Evolutionary conservation across 2,797 vertebrate species (phyloP).

Genomic region (Adrianichthys oophorus): DNA sequence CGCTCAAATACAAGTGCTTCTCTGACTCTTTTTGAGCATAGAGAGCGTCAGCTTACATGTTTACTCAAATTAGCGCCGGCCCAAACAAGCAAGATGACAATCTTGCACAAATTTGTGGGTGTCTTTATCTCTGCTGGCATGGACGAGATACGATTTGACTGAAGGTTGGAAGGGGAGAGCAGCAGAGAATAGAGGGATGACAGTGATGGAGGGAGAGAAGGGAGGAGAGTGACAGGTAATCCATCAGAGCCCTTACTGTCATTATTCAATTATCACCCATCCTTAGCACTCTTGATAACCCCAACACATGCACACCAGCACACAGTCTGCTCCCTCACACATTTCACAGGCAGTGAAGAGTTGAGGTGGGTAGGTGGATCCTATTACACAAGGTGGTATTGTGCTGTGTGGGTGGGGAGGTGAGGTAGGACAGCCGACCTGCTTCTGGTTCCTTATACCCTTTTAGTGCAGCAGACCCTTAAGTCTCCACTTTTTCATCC

Average conservation of each 20-base stretch:
- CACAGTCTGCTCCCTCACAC: slow-evolving; percentile 9
- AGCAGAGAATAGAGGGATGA: slow-evolving; percentile 53
- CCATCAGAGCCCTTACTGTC: slow-evolving; percentile 75
- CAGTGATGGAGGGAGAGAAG: slow-evolving; percentile 72
- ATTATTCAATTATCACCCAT: slow-evolving; percentile 80
- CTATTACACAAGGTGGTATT: slow-evolving; percentile 51
- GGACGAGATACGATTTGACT: slow-evolving; percentile 51
- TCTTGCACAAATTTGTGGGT: slow-evolving; percentile 17
- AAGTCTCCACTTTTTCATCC: slow-evolving; percentile 58
- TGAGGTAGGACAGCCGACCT: slow-evolving; percentile 45
- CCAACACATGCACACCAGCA: slow-evolving; percentile 25
- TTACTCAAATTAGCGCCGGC: background rate
- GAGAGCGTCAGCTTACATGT: background rate
- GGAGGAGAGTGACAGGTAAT: slow-evolving; percentile 72
- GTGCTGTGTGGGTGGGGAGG: slow-evolving; percentile 51
- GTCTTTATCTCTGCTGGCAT: slow-evolving; percentile 45
- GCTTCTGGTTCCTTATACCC: slow-evolving; percentile 52
- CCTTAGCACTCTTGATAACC: slow-evolving; percentile 68
- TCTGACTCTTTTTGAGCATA: background rate
- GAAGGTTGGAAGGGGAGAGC: slow-evolving; percentile 45
- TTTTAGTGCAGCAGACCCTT: slow-evolving; percentile 73
- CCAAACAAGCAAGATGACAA: slow-evolving; percentile 5
- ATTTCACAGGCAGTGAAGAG: slow-evolving; percentile 22
- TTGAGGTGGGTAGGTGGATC: slow-evolving; percentile 31
- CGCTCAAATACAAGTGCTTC: too few species aligned